A percentile compares a stretch with the other conserved stretches of the same genome.
These are phyloP conservation scores for zebrafish (Danio rerio) DNA, from an alignment of 2,113 vertebrate species.

Conservation along the genomic window DNA sequence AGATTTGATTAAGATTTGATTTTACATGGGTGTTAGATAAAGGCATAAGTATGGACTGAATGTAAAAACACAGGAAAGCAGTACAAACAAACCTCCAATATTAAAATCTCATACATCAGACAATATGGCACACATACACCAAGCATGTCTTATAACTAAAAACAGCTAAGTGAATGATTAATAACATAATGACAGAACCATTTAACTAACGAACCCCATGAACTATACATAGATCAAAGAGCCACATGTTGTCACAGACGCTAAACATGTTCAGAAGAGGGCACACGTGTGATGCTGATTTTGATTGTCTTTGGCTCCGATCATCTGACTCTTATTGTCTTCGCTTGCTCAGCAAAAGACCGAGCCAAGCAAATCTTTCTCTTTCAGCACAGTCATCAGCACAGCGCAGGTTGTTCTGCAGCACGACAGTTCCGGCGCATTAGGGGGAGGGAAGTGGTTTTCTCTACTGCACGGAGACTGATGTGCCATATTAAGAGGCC, in stretches of 20 bases:
- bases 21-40: too few relatives aligned
- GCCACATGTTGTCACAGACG: constrained; percentile 12
- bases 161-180: neutral
- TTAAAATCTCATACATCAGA: neutral
- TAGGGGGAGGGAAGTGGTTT: neutral
- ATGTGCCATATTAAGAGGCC: constrained; percentile 11
- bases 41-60: too few relatives aligned
- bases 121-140: neutral
- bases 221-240: constrained; percentile 23
- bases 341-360: constrained; percentile 52
- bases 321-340: constrained; percentile 47
- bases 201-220: neutral
- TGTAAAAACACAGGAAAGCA: neutral
- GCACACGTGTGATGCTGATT: constrained; percentile 17
- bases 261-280: neutral
- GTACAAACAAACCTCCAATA: neutral
- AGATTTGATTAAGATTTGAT: too few relatives aligned
- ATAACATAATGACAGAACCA: neutral
- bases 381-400: constrained; percentile 26
- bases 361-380: neutral
- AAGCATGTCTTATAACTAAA: neutral
- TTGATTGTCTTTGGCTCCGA: neutral
- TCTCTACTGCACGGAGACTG: neutral
- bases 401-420: constrained; percentile 18
- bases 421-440: neutral